Conservation (phyloP, 2,888 invertebrate genomes). For the Syrphus vitripennis region DNA sequence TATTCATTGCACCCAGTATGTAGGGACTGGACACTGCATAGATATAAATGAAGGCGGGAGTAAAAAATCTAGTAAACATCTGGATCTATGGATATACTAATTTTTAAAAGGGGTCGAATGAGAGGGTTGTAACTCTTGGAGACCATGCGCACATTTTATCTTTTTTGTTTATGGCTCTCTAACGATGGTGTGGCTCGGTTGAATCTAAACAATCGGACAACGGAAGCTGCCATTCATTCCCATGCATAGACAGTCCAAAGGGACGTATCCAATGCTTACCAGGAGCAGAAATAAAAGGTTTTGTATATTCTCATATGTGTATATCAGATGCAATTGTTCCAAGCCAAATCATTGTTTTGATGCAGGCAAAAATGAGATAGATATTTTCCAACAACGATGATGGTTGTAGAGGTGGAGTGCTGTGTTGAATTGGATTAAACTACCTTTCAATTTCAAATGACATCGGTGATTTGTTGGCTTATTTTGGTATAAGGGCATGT, state of each 20-base stretch:
- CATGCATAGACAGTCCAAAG: neutral
- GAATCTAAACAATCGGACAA: conserved; percentile 22
- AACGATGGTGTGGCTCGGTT: too few species aligned
- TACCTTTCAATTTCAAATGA: conserved; percentile 57
- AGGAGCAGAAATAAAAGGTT: neutral
- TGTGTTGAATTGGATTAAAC: conserved; percentile 31
- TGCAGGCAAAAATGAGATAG: neutral
- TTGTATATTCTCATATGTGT: neutral
- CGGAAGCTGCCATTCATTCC: conserved; percentile 34
- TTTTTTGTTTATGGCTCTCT: conserved; percentile 39
- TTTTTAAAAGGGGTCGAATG: neutral
- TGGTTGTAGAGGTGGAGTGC: neutral
- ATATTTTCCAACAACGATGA: neutral
- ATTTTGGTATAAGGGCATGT: conserved; percentile 7
- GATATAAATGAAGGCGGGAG: conserved; percentile 31
- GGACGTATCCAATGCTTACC: neutral
- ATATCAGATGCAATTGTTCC: neutral
- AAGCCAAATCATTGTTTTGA: neutral
- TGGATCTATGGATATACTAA: conserved; percentile 10
- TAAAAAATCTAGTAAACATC: conserved; percentile 33
- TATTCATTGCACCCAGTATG: conserved; percentile 24
- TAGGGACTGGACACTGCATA: neutral
- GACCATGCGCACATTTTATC: conserved; percentile 59
- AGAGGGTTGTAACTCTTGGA: conserved; percentile 47
- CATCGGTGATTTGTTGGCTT: conserved; percentile 59